These are phyloP conservation scores for Zeugodacus cucurbitae DNA, from an alignment of 1,140 invertebrate species.

Conservation along the genomic window DNA sequence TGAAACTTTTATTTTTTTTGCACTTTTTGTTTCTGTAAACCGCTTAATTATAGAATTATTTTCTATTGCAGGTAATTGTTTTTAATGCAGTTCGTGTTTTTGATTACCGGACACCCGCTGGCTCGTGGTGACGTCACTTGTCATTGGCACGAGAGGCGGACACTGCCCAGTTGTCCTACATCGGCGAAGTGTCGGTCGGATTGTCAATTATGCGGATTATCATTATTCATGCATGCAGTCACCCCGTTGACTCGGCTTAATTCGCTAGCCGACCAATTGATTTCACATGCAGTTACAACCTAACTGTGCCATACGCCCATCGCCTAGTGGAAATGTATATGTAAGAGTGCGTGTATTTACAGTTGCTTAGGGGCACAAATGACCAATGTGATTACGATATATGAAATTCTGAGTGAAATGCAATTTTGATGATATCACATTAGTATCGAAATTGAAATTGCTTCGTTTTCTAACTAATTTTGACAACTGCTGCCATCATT, in stretches of 20 bases:
- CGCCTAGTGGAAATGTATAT: not conserved
- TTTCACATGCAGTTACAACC: not conserved
- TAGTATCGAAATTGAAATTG: not conserved
- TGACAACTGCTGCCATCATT: too few species aligned
- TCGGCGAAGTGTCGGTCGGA: not conserved
- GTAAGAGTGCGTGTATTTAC: not conserved
- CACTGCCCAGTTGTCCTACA: not conserved
- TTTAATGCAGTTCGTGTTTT: not conserved
- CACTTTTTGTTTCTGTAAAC: not conserved
- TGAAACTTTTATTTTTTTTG: not conserved
- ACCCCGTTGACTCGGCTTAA: not conserved
- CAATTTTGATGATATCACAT: not conserved
- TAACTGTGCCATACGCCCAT: not conserved
- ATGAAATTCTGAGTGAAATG: not conserved
- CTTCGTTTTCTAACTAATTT: too few species aligned
- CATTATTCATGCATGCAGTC: not conserved
- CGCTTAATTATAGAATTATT: not conserved
- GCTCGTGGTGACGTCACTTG: not conserved
- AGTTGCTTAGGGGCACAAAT: not conserved
- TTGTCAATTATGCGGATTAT: conserved; percentile 26
- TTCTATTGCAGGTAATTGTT: conserved; percentile 18
- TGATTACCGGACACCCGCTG: not conserved
- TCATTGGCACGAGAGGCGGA: not conserved
- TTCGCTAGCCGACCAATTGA: not conserved
- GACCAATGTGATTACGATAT: not conserved